Conservation (phyloP, 2,888 invertebrate species). For the Tyria jacobaeae region DNA sequence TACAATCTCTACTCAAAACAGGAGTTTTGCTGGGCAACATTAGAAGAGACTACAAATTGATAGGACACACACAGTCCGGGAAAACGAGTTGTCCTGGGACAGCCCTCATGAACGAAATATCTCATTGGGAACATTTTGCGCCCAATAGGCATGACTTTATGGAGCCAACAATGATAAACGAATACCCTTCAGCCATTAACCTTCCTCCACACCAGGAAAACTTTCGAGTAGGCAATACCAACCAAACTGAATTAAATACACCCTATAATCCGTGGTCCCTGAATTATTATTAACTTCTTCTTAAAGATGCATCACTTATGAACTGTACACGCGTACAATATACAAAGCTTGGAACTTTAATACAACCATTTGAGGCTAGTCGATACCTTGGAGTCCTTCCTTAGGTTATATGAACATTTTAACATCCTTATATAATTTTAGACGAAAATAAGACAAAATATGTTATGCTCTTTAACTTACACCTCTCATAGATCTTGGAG, state of each 20-base stretch:
- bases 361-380: too few relatives aligned
- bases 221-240: not conserved
- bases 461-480: too few relatives aligned
- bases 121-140: slow-evolving; percentile 87
- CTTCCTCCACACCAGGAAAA: not conserved
- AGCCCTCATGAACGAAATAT: slow-evolving; percentile 86
- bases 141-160: slow-evolving; percentile 35
- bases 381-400: too few relatives aligned
- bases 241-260: not conserved
- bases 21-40: slow-evolving; percentile 87
- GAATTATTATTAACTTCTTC: not conserved
- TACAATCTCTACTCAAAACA: slow-evolving; percentile 85
- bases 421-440: too few relatives aligned
- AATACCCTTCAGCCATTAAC: not conserved
- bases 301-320: not conserved
- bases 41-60: slow-evolving; percentile 84
- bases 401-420: too few relatives aligned
- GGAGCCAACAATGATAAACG: not conserved
- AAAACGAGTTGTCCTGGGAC: slow-evolving; percentile 90
- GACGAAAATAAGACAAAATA: too few relatives aligned
- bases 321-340: too few relatives aligned
- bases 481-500: too few relatives aligned
- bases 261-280: not conserved
- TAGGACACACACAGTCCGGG: slow-evolving; percentile 86
- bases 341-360: too few relatives aligned